Percentiles rank a stretch among this genome's conserved stretches.
Evolutionary conservation across 1,140 invertebrate species (phyloP).

Genomic region (Limonius californicus): DNA sequence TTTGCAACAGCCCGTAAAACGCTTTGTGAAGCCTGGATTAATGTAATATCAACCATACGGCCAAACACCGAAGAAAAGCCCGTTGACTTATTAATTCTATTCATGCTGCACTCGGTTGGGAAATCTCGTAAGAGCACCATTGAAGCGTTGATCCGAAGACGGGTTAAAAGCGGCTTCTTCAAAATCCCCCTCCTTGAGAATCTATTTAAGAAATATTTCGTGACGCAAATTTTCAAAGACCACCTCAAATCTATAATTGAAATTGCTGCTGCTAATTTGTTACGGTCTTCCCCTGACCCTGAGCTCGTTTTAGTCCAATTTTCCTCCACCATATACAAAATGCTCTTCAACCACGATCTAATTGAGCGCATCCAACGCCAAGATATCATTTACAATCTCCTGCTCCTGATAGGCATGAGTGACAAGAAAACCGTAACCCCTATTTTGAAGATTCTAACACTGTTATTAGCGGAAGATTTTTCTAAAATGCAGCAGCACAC

Average conservation of each 20-base stretch:
- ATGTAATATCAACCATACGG: slow-evolving; percentile 33
- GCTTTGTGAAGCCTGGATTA: slow-evolving; percentile 35
- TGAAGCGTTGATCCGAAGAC: slow-evolving; percentile 46
- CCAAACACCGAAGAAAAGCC: slow-evolving; percentile 40
- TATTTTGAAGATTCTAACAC: slow-evolving; percentile 31
- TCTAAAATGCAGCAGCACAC: slow-evolving; percentile 45
- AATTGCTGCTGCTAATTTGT: slow-evolving; percentile 40
- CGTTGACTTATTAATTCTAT: slow-evolving; percentile 47
- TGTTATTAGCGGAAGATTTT: slow-evolving; percentile 21
- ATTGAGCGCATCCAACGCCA: slow-evolving; percentile 26
- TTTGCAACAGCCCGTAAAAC: slow-evolving; percentile 24
- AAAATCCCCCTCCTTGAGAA: slow-evolving; percentile 45
- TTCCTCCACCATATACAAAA: slow-evolving; percentile 28
- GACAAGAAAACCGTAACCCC: slow-evolving; percentile 29
- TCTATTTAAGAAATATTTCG: slow-evolving; percentile 41
- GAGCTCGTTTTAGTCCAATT: slow-evolving; percentile 31
- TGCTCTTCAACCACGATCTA: slow-evolving; percentile 33
- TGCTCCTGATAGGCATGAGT: slow-evolving; percentile 27
- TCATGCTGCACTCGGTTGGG: slow-evolving; percentile 46
- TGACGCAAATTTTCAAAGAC: slow-evolving; percentile 44
- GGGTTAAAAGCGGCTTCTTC: slow-evolving; percentile 46
- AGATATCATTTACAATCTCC: slow-evolving; percentile 38
- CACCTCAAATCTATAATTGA: slow-evolving; percentile 46
- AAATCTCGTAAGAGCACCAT: slow-evolving; percentile 45
- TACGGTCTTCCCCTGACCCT: slow-evolving; percentile 8